Conservation (phyloP, 2,113 vertebrate species). For the Petroica traversi region DNA sequence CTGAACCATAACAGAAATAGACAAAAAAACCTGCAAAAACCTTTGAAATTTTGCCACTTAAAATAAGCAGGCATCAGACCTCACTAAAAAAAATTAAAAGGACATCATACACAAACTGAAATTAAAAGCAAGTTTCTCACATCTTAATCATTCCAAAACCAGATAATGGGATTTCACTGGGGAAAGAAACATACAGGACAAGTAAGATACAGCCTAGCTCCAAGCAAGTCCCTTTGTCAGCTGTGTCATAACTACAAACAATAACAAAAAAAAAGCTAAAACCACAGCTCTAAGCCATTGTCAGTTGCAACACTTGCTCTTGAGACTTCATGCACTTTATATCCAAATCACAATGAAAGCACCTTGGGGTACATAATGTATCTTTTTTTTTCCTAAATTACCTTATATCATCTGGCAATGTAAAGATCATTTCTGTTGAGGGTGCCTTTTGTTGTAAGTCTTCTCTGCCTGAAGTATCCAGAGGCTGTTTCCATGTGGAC, state of each 20-base stretch:
- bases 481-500: not conserved
- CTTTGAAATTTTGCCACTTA: not conserved
- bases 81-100: not conserved
- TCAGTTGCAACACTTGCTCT: not conserved
- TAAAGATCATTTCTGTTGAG: not conserved
- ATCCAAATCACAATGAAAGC: not conserved
- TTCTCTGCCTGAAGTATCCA: conserved; percentile 7
- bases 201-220: not conserved
- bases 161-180: not conserved
- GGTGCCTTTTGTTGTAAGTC: not conserved
- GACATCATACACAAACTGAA: not conserved
- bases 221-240: not conserved
- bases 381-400: not conserved
- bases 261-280: not conserved
- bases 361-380: not conserved
- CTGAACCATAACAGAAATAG: not conserved
- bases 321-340: not conserved
- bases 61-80: not conserved
- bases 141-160: not conserved
- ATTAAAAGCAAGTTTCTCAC: not conserved
- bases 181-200: not conserved
- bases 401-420: not conserved
- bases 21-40: not conserved
- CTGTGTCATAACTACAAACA: not conserved
- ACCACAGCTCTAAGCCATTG: not conserved